Evolutionary conservation across 2,113 vertebrate species (phyloP).

Genomic region (Chrysochloris asiatica): DNA sequence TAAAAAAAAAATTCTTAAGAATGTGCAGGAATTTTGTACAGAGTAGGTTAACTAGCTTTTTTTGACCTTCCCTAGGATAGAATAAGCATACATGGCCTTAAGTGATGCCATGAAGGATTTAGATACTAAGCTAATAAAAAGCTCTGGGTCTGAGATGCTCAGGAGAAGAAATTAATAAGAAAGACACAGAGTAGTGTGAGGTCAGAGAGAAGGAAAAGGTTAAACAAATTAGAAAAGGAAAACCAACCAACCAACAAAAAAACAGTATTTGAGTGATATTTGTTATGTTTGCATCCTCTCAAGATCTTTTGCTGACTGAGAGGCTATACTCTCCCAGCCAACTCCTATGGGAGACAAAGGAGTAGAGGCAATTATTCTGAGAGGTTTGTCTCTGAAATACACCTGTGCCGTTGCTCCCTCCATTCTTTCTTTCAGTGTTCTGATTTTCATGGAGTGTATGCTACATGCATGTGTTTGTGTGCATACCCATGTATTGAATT

Average conservation of each 20-base stretch:
- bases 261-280: neutral
- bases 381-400: neutral
- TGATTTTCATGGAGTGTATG: neutral
- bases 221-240: neutral
- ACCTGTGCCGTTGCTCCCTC: neutral
- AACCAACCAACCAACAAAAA: neutral
- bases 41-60: neutral
- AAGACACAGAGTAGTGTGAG: neutral
- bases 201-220: neutral
- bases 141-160: neutral
- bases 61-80: neutral
- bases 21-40: neutral
- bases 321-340: rapidly evolving
- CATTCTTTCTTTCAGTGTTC: neutral
- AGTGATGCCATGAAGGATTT: neutral
- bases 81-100: neutral
- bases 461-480: neutral
- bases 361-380: neutral
- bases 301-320: neutral
- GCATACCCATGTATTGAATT: neutral
- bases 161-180: neutral
- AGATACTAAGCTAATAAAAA: neutral
- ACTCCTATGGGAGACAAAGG: neutral
- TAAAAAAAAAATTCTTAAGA: neutral
- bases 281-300: neutral